These are phyloP conservation scores for Perca fluviatilis DNA, from an alignment of 2,113 vertebrate genomes.

Conservation along the genomic window DNA sequence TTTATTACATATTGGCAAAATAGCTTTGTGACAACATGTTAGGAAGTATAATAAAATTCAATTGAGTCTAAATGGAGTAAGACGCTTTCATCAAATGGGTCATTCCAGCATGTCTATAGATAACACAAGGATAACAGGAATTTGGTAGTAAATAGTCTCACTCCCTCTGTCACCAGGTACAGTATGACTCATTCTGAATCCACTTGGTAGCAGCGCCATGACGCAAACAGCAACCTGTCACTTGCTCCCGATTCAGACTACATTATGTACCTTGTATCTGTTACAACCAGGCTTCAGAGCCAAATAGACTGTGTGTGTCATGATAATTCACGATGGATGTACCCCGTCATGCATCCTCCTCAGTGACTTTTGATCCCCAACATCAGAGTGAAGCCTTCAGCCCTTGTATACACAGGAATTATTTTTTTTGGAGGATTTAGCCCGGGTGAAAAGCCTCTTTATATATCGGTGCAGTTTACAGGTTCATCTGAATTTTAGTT, in stretches of 20 bases:
- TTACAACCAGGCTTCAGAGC: background rate
- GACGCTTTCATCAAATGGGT: background rate
- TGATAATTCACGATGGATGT: constrained; percentile 10
- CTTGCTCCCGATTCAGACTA: background rate
- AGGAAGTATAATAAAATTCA: background rate
- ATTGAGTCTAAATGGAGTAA: background rate
- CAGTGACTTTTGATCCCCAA: constrained; percentile 23
- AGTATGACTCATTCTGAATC: constrained; percentile 35
- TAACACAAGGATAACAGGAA: background rate
- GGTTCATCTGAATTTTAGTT: constrained; percentile 17
- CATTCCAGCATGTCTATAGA: background rate
- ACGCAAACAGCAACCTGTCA: constrained; percentile 19
- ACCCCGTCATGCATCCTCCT: background rate
- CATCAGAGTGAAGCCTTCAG: constrained; percentile 16
- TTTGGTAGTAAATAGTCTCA: background rate
- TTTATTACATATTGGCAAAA: background rate
- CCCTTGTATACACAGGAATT: background rate
- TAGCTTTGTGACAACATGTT: background rate
- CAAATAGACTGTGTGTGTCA: background rate
- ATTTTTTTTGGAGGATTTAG: constrained; percentile 37
- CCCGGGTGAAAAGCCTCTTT: constrained; percentile 50
- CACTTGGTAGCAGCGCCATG: constrained; percentile 28
- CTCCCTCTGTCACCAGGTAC: background rate
- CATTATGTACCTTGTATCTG: background rate
- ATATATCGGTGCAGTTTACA: constrained; percentile 8